Evolutionary conservation across 2,888 invertebrate species (phyloP).

Genomic region (Eustalomyia histrio): DNA sequence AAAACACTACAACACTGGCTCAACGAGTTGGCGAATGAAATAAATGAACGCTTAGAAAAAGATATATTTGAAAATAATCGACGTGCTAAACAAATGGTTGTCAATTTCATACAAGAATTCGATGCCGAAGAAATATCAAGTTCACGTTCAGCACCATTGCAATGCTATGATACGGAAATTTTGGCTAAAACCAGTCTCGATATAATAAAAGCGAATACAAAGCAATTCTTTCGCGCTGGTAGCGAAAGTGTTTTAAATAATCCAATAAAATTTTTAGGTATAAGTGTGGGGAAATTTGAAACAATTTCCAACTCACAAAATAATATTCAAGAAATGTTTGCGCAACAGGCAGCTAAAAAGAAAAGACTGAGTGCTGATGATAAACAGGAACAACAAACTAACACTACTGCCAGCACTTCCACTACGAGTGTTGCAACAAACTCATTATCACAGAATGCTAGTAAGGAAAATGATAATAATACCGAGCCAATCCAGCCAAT

Average conservation of each 20-base stretch:
- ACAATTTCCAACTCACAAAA: conserved; percentile 81
- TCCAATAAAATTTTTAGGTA: conserved; percentile 85
- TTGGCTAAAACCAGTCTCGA: conserved; percentile 85
- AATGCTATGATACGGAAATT: conserved; percentile 84
- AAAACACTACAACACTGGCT: conserved; percentile 90
- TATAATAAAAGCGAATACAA: conserved; percentile 83
- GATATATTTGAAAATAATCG: conserved; percentile 91
- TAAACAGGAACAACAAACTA: conserved; percentile 1
- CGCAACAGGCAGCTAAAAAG: conserved; percentile 76
- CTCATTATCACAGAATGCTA: neutral
- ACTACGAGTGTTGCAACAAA: neutral
- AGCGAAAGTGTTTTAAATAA: conserved; percentile 78
- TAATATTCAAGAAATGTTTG: conserved; percentile 83
- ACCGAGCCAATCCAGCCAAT: too few relatives aligned
- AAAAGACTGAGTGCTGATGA: conserved; percentile 53
- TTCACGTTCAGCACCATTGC: conserved; percentile 84
- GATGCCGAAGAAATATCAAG: conserved; percentile 82
- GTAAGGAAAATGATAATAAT: neutral
- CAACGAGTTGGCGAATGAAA: conserved; percentile 88
- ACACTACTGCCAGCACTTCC: neutral
- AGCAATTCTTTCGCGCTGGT: conserved; percentile 74
- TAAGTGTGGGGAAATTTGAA: conserved; percentile 90
- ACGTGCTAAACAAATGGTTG: conserved; percentile 87
- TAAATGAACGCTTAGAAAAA: conserved; percentile 89
- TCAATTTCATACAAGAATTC: conserved; percentile 84